Evolutionary conservation across 2,888 invertebrate species (phyloP).

Genomic region (Toxonevra muliebris): DNA sequence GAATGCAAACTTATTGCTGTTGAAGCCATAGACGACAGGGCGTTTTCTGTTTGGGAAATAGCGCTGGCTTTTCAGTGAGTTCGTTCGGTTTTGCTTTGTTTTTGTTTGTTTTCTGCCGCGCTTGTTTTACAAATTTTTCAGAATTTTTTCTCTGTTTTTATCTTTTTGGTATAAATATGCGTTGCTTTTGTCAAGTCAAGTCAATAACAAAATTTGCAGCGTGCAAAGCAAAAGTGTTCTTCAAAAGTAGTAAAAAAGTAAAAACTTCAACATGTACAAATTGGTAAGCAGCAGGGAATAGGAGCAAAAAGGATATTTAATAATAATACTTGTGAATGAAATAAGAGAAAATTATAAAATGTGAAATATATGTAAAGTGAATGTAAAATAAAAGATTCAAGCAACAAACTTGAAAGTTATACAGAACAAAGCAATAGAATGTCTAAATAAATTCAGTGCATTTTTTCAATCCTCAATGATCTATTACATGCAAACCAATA

Average conservation of each 20-base stretch:
- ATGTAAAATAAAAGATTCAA: conserved; percentile 42
- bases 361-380: background rate
- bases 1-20: conserved; percentile 34
- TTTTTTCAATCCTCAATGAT: background rate
- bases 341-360: no score
- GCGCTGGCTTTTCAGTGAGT: conserved; percentile 23
- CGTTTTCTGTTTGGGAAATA: conserved; percentile 29
- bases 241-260: conserved; percentile 45
- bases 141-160: conserved; percentile 50
- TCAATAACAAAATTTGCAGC: conserved; percentile 61
- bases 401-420: conserved; percentile 25
- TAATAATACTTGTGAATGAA: background rate
- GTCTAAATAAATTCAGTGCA: background rate
- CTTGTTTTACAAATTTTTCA: conserved; percentile 36
- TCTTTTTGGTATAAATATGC: conserved; percentile 62
- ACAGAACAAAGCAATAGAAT: background rate
- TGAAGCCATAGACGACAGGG: conserved; percentile 22
- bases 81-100: conserved; percentile 19
- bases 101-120: conserved; percentile 19
- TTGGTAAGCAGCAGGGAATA: conserved; percentile 58
- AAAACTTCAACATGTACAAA: conserved; percentile 63
- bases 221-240: conserved; percentile 51
- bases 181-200: conserved; percentile 51
- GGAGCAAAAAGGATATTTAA: background rate
- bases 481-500: background rate